Percentiles rank a stretch among this genome's conserved stretches.
These are phyloP conservation scores for Lycaena phlaeas DNA, from an alignment of 2,888 invertebrate genomes.

Conservation along the genomic window DNA sequence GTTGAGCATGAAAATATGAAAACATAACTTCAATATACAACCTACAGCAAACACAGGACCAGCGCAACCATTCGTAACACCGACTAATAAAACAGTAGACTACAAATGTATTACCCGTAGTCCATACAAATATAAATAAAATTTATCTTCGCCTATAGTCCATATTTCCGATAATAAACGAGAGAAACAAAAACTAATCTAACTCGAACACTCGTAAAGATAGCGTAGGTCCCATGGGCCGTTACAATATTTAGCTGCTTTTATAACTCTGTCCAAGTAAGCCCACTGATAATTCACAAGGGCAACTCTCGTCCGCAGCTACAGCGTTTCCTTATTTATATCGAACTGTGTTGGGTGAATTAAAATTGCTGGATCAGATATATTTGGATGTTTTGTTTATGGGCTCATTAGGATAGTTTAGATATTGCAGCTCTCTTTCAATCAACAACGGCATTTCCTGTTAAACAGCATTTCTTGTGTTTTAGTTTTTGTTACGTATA, in stretches of 20 bases:
- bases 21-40: too few species aligned
- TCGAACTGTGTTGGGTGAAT: conserved; percentile 14
- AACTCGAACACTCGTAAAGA: conserved; percentile 56
- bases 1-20: too few species aligned
- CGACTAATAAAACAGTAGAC: too few species aligned
- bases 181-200: conserved; percentile 58
- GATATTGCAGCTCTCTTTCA: too few species aligned
- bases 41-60: too few species aligned
- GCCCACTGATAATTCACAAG: conserved; percentile 28
- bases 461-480: too few species aligned
- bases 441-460: too few species aligned
- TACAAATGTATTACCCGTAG: too few species aligned
- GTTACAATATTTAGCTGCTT: conserved; percentile 41
- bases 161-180: conserved; percentile 45
- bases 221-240: conserved; percentile 48
- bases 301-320: conserved; percentile 16
- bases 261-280: conserved; percentile 41
- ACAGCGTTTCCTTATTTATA: conserved; percentile 25
- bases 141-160: conserved; percentile 10
- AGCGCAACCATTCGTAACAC: too few species aligned
- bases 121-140: neutral
- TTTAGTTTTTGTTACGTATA: too few species aligned
- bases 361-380: conserved; percentile 26
- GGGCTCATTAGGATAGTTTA: neutral
- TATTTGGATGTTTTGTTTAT: conserved; percentile 13